Evolutionary conservation across 2,888 invertebrate genomes (phyloP), one percentile per base, ranked within the genome.

Genomic region (Ornithoptera alexandrae): DNA sequence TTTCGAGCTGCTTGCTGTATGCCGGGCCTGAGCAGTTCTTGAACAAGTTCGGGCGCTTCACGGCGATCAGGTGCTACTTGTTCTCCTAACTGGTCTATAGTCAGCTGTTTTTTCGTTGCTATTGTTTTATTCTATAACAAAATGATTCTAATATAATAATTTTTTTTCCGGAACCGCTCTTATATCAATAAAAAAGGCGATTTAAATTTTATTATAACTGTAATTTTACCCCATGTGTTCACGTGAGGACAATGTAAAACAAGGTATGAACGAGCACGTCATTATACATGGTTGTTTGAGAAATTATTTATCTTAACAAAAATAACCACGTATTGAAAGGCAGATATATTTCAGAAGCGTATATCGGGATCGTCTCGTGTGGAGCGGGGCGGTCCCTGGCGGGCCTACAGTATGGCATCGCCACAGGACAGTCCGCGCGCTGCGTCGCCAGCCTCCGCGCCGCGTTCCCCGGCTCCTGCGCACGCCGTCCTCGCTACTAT

Each of bases 401-500:
- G 86, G 87, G 84, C 86, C 85, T 87, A 84, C 89, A 89, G 79
- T 80, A 93, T 89, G 93, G 87, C 87, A 82, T 88, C 88, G 82
- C 82, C 87, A 75, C 90, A 93, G 74, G 92, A 93, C 72, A 88
- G 75, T 85, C 89, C 84, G 77, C 85, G 81, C 84, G 91, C 81
- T 70, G 90, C 90, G 78, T 90, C 90, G 67, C 93, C 94, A 71
- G 88, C 89, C 58, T 86, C 90, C 74, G 85, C 93, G 71, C 92
- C 93, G 75, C 93, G 93, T 76, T 94, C 94, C 61, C 94, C 95
- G 88, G 94, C 96, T 93, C 84, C 94, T 92, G 89, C 95, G 94
- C 78, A 95, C 78, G 94, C 96, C 74, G 95, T 97, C 89, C 93
- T 97, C 76, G 96, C 97, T 75, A 97, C 97, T 81, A 97, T 97